Base-by-base conservation (phyloP, 1,140 invertebrate species). In the Antheraea pernyi region DNA sequence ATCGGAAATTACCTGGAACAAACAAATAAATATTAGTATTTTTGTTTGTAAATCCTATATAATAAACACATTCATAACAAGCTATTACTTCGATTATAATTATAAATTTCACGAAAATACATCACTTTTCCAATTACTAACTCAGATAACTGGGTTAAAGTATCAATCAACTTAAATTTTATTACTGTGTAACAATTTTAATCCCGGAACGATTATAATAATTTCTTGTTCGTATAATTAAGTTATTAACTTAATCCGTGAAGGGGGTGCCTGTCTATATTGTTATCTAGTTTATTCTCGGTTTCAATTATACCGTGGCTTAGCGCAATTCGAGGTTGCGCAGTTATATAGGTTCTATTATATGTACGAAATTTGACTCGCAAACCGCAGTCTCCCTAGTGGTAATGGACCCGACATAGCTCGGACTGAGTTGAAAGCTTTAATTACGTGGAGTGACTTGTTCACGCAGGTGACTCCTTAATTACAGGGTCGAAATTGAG, bases 401-500 rank as follows among this genome's bases (percentile, higher is more conserved):
- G 80, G 82, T 77, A 77, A 77, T 80, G 81, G 83, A 81, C 83
- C n/a, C 79, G 79, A 82, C 79, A 88, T 81, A 88, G 85, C 85
- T 85, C 83, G 84, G 83, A 78, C 85, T 80, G 81, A 88, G 81
- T 87, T 88, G 86, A 91, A 88, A 87, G 88, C 86, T 88, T 90
- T 83, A 90, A 90, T 90, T 91, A 88, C 78, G 85, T 78, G 74
- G 76, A 89, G 88, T 84, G 85, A 86, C 81, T 84, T 86, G 86
- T 89, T 87, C 86, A 86, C 86, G 84, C 89, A 91, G 88, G 88
- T 90, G 88, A 87, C 89, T 90, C 86, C 89, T 90, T 91, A 87
- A 91, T 91, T 91, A 90, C 81, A 77, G 82, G 81, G 80, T 80
- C 79, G 81, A 82, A 84, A 89, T 88, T 85, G 88, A 91, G 84